Evolutionary conservation across 1,140 invertebrate species (phyloP).

Genomic region (Yoshiicerus persimilis): DNA sequence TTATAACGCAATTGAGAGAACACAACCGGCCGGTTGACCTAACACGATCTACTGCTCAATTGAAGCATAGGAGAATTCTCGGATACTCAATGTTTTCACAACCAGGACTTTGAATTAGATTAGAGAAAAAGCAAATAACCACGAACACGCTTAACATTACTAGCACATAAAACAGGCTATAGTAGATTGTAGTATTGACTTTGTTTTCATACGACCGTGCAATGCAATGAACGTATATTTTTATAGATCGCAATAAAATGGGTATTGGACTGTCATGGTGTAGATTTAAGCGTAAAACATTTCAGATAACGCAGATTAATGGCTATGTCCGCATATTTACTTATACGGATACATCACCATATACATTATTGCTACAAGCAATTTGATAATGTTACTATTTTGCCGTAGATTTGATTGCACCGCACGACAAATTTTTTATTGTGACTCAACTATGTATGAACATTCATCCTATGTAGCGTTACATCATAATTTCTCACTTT

Average conservation of each 20-base stretch:
- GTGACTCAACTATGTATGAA: background rate
- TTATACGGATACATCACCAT: too few relatives aligned
- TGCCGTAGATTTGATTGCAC: background rate
- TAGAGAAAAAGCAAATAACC: too few relatives aligned
- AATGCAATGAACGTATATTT: background rate
- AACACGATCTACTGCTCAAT: background rate
- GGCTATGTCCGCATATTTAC: background rate
- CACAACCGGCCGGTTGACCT: background rate
- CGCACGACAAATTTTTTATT: background rate
- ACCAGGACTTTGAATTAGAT: background rate
- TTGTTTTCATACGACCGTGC: background rate
- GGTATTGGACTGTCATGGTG: background rate
- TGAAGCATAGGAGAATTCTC: background rate
- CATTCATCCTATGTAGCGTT: background rate
- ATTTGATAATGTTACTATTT: background rate
- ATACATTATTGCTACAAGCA: too few relatives aligned
- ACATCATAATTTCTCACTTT: slow-evolving; percentile 21
- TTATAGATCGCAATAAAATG: background rate
- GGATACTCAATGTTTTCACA: background rate
- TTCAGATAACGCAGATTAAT: background rate
- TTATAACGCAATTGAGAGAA: too few relatives aligned
- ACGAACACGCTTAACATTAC: background rate
- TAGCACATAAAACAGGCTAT: background rate
- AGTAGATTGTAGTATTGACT: background rate
- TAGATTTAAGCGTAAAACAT: background rate